Evolutionary conservation across 1,140 invertebrate species (phyloP).

Genomic region (Drosophila murphyi): DNA sequence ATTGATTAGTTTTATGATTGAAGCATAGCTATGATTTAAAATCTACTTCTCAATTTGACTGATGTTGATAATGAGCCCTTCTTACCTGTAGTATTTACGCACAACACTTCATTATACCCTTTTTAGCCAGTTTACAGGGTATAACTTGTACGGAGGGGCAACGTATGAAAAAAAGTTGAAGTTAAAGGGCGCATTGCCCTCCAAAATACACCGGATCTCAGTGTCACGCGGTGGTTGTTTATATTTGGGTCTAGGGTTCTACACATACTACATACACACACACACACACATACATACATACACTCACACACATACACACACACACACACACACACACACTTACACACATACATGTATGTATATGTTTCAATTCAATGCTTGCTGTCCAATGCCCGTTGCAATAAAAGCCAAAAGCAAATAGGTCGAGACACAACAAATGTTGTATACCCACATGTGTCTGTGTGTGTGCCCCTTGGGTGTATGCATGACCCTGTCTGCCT

Average conservation of each 20-base stretch:
- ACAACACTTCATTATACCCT: background rate
- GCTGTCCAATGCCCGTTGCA: conserved; percentile 48
- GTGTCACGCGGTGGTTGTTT: conserved; percentile 49
- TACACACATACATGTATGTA: too few species aligned
- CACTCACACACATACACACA: too few species aligned
- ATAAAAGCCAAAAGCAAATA: conserved; percentile 78
- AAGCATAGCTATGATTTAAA: background rate
- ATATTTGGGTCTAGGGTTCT: conserved; percentile 32
- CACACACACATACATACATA: too few species aligned
- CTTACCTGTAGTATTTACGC: too few species aligned
- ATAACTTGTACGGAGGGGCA: conserved; percentile 13
- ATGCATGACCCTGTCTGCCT: conserved; percentile 27
- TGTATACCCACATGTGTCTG: conserved; percentile 33
- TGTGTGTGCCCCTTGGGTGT: conserved; percentile 22
- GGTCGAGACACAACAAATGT: conserved; percentile 45
- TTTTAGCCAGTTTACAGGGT: background rate
- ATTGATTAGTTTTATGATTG: background rate
- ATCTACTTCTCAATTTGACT: background rate
- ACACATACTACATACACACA: background rate
- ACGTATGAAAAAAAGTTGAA: conserved; percentile 13
- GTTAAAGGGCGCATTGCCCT: conserved; percentile 41
- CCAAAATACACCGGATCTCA: conserved; percentile 32
- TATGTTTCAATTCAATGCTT: conserved; percentile 29
- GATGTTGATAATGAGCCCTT: background rate
- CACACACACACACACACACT: too few species aligned